These are phyloP conservation scores for Simalia tracyae DNA, from an alignment of 2,797 vertebrate species.

Conservation along the genomic window DNA sequence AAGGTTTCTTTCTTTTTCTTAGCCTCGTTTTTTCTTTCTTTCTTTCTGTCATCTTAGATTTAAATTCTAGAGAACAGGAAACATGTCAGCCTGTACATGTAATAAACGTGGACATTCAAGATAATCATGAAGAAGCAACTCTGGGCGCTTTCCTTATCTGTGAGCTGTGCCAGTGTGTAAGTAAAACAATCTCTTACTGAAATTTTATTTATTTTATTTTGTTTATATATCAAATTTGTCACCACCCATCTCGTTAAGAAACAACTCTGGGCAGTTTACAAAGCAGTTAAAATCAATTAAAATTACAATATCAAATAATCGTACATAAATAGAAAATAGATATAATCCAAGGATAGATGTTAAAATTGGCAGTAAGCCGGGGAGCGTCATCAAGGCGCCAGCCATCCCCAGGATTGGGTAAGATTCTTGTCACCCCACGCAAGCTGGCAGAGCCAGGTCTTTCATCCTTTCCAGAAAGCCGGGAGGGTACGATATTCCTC, in stretches of 20 bases:
- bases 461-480: too few species aligned
- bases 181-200: slow-evolving; percentile 61
- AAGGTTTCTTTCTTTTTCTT: background rate
- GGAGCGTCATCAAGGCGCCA: too few species aligned
- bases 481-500: background rate
- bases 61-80: slow-evolving; percentile 96
- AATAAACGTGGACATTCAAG: slow-evolving; percentile 98
- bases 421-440: too few species aligned
- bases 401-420: too few species aligned
- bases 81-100: slow-evolving; percentile 95
- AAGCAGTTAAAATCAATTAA: too few species aligned
- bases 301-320: too few species aligned
- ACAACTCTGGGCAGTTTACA: too few species aligned
- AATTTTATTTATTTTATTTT: background rate
- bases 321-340: too few species aligned
- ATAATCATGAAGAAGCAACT: slow-evolving; percentile 98
- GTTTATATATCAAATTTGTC: background rate
- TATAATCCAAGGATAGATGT: too few species aligned
- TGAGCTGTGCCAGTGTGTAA: slow-evolving; percentile 98
- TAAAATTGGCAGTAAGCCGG: too few species aligned
- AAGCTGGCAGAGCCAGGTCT: too few species aligned
- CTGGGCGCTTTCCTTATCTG: slow-evolving; percentile 98
- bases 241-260: too few species aligned
- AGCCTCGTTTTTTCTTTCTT: background rate
- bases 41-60: slow-evolving; percentile 75